Conservation (phyloP, 2,888 invertebrate genomes). For the Flexamia atlantica region DNA sequence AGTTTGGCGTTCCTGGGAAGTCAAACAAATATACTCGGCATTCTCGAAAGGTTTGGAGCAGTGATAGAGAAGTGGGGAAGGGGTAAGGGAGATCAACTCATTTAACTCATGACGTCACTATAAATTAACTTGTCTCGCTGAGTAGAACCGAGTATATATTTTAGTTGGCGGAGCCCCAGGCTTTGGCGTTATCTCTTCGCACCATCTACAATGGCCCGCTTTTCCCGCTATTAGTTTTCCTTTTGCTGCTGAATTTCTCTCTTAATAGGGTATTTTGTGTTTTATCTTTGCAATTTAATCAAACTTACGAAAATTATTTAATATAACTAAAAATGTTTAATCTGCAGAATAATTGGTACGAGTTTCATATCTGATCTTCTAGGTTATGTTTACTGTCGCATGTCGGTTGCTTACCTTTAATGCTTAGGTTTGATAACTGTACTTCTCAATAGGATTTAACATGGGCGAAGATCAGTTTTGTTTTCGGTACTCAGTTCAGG, state of each 20-base stretch:
- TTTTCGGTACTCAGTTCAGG: too few species aligned
- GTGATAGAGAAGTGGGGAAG: conserved; percentile 14
- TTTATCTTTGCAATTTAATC: not conserved
- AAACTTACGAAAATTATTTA: too few species aligned
- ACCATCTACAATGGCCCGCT: conserved; percentile 53
- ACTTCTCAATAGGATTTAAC: too few species aligned
- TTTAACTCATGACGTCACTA: conserved; percentile 57
- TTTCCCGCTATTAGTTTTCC: conserved; percentile 53
- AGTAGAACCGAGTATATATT: conserved; percentile 58
- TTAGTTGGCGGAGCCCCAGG: conserved; percentile 53
- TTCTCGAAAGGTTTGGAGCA: not conserved
- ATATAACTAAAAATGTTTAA: too few species aligned
- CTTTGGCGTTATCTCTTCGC: conserved; percentile 51
- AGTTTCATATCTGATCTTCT: too few species aligned
- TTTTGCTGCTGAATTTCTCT: conserved; percentile 55
- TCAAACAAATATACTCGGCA: not conserved
- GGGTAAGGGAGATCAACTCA: conserved; percentile 50
- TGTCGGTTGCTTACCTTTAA: too few species aligned
- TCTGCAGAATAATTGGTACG: too few species aligned
- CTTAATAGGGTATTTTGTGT: not conserved
- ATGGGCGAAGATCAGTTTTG: too few species aligned
- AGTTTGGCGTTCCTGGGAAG: not conserved
- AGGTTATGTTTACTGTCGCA: too few species aligned
- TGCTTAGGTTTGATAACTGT: too few species aligned
- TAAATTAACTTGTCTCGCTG: conserved; percentile 59